A percentile compares a stretch with the other conserved stretches of the same genome.
Conservation (phyloP, 2,113 vertebrate genomes). For the Macrotus californicus region DNA sequence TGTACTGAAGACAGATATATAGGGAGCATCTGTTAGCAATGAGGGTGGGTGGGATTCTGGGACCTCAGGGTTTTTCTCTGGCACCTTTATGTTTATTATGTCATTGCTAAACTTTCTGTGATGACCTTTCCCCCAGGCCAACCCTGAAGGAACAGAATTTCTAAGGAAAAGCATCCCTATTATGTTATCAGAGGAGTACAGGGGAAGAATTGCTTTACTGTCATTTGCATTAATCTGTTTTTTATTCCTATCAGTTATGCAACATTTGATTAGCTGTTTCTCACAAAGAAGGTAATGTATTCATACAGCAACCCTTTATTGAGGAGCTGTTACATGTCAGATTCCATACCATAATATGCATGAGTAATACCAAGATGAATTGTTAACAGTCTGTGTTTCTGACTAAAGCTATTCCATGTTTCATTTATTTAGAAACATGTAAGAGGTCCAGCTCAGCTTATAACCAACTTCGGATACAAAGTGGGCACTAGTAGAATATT, state of each 20-base stretch:
- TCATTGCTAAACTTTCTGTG: neutral
- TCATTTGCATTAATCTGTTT: neutral
- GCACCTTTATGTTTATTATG: neutral
- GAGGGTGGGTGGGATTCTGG: neutral
- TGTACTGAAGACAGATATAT: neutral
- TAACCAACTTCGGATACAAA: neutral
- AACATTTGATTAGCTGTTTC: neutral
- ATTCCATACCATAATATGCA: neutral
- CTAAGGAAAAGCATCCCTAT: neutral
- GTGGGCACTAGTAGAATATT: neutral
- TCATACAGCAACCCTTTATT: neutral
- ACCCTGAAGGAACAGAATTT: neutral
- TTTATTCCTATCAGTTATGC: slow-evolving; percentile 1
- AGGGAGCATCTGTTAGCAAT: neutral
- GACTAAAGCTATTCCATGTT: neutral
- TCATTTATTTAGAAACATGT: neutral
- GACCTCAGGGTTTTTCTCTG: neutral
- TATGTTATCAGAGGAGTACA: neutral
- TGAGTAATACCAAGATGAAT: neutral
- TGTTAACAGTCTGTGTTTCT: neutral
- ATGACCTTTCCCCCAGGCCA: neutral
- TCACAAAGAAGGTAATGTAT: neutral
- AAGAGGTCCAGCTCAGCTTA: neutral
- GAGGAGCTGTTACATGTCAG: neutral
- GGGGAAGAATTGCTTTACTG: neutral